Base-by-base conservation (phyloP, 2,888 invertebrate species). In the Cosmia trapezina region DNA sequence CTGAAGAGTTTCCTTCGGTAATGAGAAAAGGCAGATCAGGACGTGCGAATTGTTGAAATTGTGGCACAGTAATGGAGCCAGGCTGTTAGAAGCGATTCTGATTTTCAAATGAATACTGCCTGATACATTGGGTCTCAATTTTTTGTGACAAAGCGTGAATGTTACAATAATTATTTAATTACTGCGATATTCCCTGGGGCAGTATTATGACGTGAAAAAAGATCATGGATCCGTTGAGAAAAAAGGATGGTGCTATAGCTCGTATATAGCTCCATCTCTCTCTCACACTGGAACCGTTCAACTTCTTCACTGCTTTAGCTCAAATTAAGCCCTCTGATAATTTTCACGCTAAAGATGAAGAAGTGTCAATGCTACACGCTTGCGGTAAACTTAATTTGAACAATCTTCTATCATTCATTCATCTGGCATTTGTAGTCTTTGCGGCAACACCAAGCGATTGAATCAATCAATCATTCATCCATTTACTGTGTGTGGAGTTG, bases 1-100 rank as follows among this genome's bases (percentile, higher is more conserved):
- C 78, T 66, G 73, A 28, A 57, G 77, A 87, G 86, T 86, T 82
- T 80, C 78, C 84, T 84, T 67, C 78, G 74, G 84, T 86, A 87
- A 87, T 86, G 83, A 87, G 87, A 82, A 83, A 83, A 83, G 81
- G 78, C 80, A 85, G 85, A 85, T 86, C 76, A 75, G 74, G 57
- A 86, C 85, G 86, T 86, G 87, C 64, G 61, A 76, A 78, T 78
- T 80, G 79, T 70, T 77, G 66, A n/a, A 84, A 2, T 49, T 19
- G 75, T 51, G 9, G 19, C 45, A 12, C 51, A 79, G 22, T 19
- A 2, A 4, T 4, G 2, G 41, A 53, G 33, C 53, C 9, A 11
- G 2, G 28, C 14, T 17, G 5, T 33, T n/a, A 63, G 47, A 63
- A 63, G 33, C 63, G 28, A 63, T 1, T 43, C 4, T 9, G 56